phyloP scores from a whole-genome alignment of 2,113 vertebrate species.

The Chunga burmeisteri region DNA sequence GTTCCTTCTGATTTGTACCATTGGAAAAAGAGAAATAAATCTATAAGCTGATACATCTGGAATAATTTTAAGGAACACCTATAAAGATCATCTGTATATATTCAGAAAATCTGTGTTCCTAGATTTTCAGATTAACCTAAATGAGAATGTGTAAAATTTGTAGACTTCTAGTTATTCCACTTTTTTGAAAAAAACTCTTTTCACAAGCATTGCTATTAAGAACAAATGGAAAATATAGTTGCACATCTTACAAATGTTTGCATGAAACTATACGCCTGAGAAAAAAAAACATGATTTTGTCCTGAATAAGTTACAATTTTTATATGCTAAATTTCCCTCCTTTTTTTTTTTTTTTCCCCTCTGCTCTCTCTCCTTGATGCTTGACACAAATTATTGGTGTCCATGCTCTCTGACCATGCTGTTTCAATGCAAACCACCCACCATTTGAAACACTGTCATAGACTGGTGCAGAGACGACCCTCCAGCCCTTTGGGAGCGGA shows the following conservation, averaged over 20 bases:
- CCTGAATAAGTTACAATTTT: not conserved
- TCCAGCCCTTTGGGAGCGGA: not conserved
- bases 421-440: not conserved
- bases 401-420: not conserved
- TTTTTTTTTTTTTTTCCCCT: rapidly evolving
- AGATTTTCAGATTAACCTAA: not conserved
- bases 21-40: not conserved
- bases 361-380: not conserved
- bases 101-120: not conserved
- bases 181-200: not conserved
- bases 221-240: not conserved
- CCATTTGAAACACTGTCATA: not conserved
- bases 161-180: not conserved
- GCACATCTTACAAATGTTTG: not conserved
- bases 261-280: not conserved
- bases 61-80: not conserved
- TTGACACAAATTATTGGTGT: not conserved
- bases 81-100: not conserved
- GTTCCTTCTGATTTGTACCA: not conserved
- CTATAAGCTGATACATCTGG: not conserved
- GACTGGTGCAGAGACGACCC: not conserved
- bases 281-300: not conserved
- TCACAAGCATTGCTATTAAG: not conserved
- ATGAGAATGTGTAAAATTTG: not conserved
- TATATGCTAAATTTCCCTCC: not conserved